phyloP scores from a whole-genome alignment of 1,140 invertebrate genomes.

The Aphis craccivora region DNA sequence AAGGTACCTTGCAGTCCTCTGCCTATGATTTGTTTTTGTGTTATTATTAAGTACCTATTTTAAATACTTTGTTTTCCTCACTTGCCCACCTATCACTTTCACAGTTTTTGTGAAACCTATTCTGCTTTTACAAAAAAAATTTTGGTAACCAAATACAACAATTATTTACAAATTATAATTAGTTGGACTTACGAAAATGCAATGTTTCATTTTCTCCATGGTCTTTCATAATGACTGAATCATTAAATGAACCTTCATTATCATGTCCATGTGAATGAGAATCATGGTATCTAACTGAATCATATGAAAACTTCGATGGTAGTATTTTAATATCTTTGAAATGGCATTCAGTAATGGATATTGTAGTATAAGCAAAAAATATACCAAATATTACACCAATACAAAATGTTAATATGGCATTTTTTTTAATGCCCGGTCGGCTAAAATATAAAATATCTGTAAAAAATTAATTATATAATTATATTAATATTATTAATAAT shows the following conservation, averaged over 20 bases:
- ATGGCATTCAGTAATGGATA: slow-evolving; percentile 51
- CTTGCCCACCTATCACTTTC: too few species aligned
- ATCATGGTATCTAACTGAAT: neutral
- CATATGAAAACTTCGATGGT: slow-evolving; percentile 48
- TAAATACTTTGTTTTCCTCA: too few species aligned
- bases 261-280: slow-evolving; percentile 43
- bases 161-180: neutral
- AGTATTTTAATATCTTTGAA: slow-evolving; percentile 45
- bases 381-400: slow-evolving; percentile 52
- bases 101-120: neutral
- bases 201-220: slow-evolving; percentile 48
- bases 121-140: neutral
- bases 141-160: neutral
- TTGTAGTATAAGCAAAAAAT: slow-evolving; percentile 54
- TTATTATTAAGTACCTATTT: too few species aligned
- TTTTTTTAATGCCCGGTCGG: slow-evolving; percentile 44
- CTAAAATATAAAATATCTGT: slow-evolving; percentile 47
- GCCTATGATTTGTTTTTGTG: too few species aligned
- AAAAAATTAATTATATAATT: neutral
- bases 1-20: too few species aligned
- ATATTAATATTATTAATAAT: neutral
- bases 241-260: slow-evolving; percentile 39
- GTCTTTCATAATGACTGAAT: slow-evolving; percentile 29
- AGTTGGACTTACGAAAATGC: slow-evolving; percentile 32
- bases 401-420: slow-evolving; percentile 33